phyloP scores from a whole-genome alignment of 2,113 vertebrate species.

The Melanostigma gelatinosum region DNA sequence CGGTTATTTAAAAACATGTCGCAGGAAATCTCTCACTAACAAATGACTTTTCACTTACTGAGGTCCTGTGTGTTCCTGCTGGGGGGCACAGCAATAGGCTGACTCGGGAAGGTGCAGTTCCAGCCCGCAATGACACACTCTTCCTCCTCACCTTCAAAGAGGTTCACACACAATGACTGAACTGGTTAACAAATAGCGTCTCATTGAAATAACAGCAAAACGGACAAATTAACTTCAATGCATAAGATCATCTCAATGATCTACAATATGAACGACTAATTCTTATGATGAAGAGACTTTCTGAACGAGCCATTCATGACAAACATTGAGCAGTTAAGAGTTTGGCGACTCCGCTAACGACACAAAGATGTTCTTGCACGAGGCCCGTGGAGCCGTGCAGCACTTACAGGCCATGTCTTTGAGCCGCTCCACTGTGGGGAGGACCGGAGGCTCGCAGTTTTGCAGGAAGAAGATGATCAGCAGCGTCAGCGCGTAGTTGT shows the following conservation, averaged over 20 bases:
- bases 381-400: not conserved
- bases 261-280: no score
- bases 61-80: slow-evolving; percentile 86
- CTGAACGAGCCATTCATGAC: not conserved
- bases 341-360: not conserved
- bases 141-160: slow-evolving; percentile 84
- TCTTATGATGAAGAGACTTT: no score
- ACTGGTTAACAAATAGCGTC: not conserved
- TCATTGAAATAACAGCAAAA: not conserved
- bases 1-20: not conserved
- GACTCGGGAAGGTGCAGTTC: slow-evolving; percentile 91
- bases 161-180: not conserved
- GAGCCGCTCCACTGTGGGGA: slow-evolving; percentile 85
- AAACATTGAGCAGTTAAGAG: not conserved
- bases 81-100: slow-evolving; percentile 80
- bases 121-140: slow-evolving; percentile 87
- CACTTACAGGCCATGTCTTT: slow-evolving; percentile 86
- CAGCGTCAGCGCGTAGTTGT: slow-evolving; percentile 93
- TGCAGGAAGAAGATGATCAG: slow-evolving; percentile 92
- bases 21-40: not conserved
- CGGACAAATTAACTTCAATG: not conserved
- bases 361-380: not conserved
- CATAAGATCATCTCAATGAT: not conserved
- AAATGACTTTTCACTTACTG: slow-evolving; percentile 82
- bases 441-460: slow-evolving; percentile 86